A percentile compares a stretch with the other conserved stretches of the same genome.
These are phyloP conservation scores for Lasaia peninsularis DNA, from an alignment of 1,140 invertebrate genomes.

Conservation along the genomic window DNA sequence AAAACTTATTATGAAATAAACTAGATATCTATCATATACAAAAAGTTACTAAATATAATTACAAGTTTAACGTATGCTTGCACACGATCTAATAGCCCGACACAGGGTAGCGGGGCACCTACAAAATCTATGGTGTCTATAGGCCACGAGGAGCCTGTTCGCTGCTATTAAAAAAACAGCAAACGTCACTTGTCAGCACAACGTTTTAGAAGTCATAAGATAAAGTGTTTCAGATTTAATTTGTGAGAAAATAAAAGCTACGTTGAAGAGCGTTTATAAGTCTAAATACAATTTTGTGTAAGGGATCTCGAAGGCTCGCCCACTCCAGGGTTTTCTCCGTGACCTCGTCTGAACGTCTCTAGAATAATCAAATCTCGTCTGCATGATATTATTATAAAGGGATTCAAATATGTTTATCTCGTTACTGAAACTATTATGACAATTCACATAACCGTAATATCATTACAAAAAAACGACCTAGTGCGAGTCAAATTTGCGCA, in stretches of 20 bases:
- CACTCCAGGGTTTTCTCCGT: neutral
- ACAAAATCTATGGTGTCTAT: no score
- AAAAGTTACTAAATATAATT: no score
- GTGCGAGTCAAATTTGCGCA: no score
- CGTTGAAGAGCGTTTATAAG: neutral
- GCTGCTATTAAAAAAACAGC: neutral
- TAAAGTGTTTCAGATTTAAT: constrained; percentile 5
- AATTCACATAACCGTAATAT: no score
- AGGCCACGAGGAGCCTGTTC: no score
- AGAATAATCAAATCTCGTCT: constrained; percentile 2
- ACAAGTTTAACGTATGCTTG: no score
- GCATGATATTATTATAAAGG: neutral
- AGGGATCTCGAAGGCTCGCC: neutral
- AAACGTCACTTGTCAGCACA: neutral
- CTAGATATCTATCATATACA: no score
- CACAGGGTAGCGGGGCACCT: no score
- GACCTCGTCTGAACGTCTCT: neutral
- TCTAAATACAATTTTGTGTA: constrained; percentile 1
- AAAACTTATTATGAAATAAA: no score
- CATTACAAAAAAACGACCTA: no score
- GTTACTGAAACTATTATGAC: no score
- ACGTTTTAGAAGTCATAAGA: neutral
- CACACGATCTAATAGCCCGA: no score
- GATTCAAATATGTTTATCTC: neutral
- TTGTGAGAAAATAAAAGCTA: neutral